phyloP scores from a whole-genome alignment of 2,797 vertebrate species.

The Hydrolagus colliei region DNA sequence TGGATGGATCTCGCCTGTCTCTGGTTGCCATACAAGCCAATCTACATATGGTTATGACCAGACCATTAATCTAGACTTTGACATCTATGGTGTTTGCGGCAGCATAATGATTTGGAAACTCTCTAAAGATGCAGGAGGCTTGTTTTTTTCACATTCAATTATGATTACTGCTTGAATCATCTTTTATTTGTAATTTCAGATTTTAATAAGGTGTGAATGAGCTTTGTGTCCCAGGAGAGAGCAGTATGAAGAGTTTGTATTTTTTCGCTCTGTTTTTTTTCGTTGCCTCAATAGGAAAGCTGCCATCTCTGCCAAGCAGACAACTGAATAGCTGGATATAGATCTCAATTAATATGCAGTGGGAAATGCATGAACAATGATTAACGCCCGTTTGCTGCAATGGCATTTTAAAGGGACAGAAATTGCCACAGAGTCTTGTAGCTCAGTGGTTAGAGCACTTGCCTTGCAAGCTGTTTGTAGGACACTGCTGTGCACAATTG shows the following conservation, averaged over 20 bases:
- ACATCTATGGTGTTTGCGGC: background rate
- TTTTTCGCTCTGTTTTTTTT: background rate
- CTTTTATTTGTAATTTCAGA: constrained; percentile 13
- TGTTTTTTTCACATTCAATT: background rate
- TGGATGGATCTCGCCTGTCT: background rate
- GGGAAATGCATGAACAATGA: background rate
- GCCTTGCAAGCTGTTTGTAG: no score
- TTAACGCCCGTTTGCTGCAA: background rate
- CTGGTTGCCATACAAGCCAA: background rate
- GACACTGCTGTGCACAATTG: no score
- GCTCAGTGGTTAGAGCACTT: no score
- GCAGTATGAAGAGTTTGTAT: background rate
- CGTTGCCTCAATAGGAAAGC: background rate
- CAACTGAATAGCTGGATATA: background rate
- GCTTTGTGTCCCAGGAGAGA: background rate
- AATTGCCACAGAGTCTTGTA: background rate
- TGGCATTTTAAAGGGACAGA: background rate
- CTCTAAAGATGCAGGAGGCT: background rate
- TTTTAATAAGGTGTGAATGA: background rate
- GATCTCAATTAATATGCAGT: background rate
- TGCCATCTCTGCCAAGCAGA: no score
- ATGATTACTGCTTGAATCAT: constrained; percentile 2
- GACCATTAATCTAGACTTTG: background rate
- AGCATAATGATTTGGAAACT: background rate
- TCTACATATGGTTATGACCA: background rate